Percentiles rank a stretch among this genome's conserved stretches.
These are phyloP conservation scores for Istiophorus platypterus DNA, from an alignment of 2,113 vertebrate species.

Conservation along the genomic window DNA sequence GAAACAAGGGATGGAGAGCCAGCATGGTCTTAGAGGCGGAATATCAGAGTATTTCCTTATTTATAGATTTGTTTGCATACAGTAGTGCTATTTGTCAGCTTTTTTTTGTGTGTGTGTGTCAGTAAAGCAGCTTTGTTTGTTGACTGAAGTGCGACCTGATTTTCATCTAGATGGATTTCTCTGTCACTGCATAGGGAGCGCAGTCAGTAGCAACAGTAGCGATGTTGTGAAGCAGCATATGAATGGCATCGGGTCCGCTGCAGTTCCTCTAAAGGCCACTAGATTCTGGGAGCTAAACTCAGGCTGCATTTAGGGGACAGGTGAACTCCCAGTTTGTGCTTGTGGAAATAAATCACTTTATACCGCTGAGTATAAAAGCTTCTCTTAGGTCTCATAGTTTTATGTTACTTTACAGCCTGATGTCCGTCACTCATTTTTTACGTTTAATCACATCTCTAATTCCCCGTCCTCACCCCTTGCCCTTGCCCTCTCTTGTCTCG, in stretches of 20 bases:
- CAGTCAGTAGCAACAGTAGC: too few species aligned
- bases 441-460: background rate
- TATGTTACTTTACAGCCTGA: background rate
- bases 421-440: background rate
- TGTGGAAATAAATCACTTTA: too few species aligned
- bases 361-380: background rate
- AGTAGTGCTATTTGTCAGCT: background rate
- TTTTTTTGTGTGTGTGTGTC: background rate
- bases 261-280: conserved; percentile 10
- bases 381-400: background rate
- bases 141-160: background rate
- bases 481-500: background rate
- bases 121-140: background rate
- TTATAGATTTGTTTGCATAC: background rate
- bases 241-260: background rate
- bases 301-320: background rate
- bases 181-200: background rate
- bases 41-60: background rate
- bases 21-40: background rate
- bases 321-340: background rate
- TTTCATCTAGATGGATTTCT: background rate
- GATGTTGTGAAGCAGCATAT: background rate
- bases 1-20: background rate
- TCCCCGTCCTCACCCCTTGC: background rate
- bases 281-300: background rate